phyloP scores from a whole-genome alignment of 2,113 vertebrate species.

The Pseudonaja textilis region DNA sequence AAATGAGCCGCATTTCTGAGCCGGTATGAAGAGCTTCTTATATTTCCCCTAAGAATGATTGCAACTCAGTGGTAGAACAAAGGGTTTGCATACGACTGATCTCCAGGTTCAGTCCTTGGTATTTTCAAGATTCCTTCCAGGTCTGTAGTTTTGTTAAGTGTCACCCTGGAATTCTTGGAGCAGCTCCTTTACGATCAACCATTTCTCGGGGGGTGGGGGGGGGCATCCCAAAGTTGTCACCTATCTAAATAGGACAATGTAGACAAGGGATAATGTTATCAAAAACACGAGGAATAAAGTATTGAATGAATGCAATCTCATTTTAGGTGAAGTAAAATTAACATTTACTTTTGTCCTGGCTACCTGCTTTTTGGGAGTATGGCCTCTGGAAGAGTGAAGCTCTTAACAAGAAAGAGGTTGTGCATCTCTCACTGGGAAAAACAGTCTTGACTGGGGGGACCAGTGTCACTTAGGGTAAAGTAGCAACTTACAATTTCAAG shows the following conservation, averaged over 20 bases:
- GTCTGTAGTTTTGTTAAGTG: background rate
- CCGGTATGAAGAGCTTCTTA: background rate
- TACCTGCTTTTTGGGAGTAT: background rate
- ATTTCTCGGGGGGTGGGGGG: background rate
- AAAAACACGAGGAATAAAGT: background rate
- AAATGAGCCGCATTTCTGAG: background rate
- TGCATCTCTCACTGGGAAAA: background rate
- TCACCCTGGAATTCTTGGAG: background rate
- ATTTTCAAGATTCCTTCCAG: background rate
- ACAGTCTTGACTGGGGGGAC: background rate
- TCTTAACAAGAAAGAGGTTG: background rate
- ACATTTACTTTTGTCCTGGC: background rate
- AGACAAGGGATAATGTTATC: background rate
- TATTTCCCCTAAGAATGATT: background rate
- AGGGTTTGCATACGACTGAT: background rate
- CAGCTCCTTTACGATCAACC: background rate
- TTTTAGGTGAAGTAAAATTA: background rate
- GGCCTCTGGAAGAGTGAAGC: background rate
- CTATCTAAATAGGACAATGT: background rate
- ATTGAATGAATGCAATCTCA: background rate
- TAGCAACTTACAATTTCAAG: background rate
- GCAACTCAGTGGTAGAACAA: background rate
- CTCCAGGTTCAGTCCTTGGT: background rate
- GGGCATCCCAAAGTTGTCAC: background rate
- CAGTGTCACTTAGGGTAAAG: background rate